Base-by-base conservation (phyloP, 2,888 invertebrate genomes). In the Venustoraphidia nigricollis region DNA sequence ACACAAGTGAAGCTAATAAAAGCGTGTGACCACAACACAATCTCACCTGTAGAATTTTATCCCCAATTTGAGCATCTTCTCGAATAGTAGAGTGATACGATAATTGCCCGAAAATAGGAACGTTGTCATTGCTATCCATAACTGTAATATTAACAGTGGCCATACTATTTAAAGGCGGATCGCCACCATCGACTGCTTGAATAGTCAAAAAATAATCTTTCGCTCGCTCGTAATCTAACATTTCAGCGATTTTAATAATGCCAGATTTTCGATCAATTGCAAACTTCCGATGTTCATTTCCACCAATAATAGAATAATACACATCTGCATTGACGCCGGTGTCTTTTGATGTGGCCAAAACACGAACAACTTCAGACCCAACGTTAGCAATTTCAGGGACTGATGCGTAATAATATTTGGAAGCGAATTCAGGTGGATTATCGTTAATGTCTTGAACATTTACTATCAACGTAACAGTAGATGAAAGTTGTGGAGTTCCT, bases 241-340 rank as follows among this genome's bases (percentile, higher is more conserved):
- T 77, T 48, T 87, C 85, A 41, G 82, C 77, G 11, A 94, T 77
- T 45, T 73, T 73, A 45, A 95, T 75, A 8, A 81, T 77, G 38
- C 92, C 93, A 43, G 80, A 76, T 53, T 76, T 75, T 10, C 79
- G 72, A 62, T 88, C 76, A 46, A 93, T 78, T 41, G 73, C 65
- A 66, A 93, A 93, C 65, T 89, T 88, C 55, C 81, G 83, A 59
- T 90, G 86, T 59, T 87, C 90, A 62, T 92, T 92, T 43, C 92
- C 92, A 34, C 84, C 90, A 34, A 88, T 79, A 49, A 93, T 83
- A 11, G 85, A 81, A 65, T 92, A 93, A 51, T 79, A 78, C 46
- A 96, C 88, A 64, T 91, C 88, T 0, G 95, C 95, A 70, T 95
- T 96, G 53, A 91, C 76, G 36, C 95, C 95, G 40, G 87, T 81